Evolutionary conservation across 2,888 invertebrate species (phyloP).

Genomic region (Sabatieria punctata): DNA sequence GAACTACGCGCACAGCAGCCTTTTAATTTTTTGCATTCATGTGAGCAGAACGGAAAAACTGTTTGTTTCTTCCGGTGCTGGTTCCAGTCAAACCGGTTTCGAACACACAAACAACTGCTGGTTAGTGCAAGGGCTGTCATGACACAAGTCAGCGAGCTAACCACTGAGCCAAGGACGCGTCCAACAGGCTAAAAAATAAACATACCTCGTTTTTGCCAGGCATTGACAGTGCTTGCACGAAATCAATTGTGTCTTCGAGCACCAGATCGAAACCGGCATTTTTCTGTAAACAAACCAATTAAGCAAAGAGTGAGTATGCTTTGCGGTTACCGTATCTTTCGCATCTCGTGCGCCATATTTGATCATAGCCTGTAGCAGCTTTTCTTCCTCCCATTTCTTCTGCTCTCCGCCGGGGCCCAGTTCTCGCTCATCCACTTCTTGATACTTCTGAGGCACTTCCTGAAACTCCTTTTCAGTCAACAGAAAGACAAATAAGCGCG

Average conservation of each 20-base stretch:
- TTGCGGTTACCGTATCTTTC: constrained; percentile 21
- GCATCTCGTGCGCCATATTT: constrained; percentile 83
- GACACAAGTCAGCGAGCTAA: too few relatives aligned
- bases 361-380: constrained; percentile 75
- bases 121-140: too few relatives aligned
- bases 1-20: too few relatives aligned
- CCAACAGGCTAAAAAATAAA: too few relatives aligned
- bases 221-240: constrained; percentile 54
- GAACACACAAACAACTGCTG: too few relatives aligned
- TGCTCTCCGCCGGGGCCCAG: constrained; percentile 44
- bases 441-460: constrained; percentile 8
- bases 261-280: constrained; percentile 67
- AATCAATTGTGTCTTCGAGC: constrained; percentile 84
- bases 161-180: too few relatives aligned
- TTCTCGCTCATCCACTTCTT: constrained; percentile 70
- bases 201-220: constrained; percentile 35
- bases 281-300: constrained; percentile 15
- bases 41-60: too few relatives aligned
- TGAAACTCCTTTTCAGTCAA: neutral
- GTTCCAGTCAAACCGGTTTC: too few relatives aligned
- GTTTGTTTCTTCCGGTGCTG: too few relatives aligned
- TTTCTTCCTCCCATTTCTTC: constrained; percentile 92
- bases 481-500: neutral
- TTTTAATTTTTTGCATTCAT: too few relatives aligned
- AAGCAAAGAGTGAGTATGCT: too few relatives aligned